Conservation (phyloP, 2,113 vertebrate genomes). For the Raphicerus campestris region DNA sequence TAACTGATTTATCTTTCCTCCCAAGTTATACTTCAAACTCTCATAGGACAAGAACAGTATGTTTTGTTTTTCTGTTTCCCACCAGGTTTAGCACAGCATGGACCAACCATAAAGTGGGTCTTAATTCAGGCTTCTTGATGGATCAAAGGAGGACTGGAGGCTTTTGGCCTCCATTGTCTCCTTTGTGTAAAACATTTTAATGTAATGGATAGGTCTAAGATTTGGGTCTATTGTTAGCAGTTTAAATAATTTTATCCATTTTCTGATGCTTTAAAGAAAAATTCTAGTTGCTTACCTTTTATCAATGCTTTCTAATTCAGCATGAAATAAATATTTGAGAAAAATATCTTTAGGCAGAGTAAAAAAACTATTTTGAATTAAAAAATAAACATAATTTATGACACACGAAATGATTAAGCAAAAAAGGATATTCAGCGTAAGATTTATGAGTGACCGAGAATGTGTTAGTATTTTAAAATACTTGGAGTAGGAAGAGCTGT, state of each 20-base stretch:
- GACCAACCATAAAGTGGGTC: neutral
- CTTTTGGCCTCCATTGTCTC: neutral
- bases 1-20: neutral
- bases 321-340: neutral
- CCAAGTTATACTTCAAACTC: neutral
- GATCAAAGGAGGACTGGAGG: neutral
- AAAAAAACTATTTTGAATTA: neutral
- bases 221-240: neutral
- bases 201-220: neutral
- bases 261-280: neutral
- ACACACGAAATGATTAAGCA: neutral
- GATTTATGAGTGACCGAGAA: neutral
- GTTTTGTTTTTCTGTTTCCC: neutral
- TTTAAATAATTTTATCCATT: neutral
- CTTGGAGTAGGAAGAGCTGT: neutral
- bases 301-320: neutral
- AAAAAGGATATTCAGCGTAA: neutral
- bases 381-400: constrained; percentile 5
- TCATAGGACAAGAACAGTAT: neutral
- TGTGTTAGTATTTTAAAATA: neutral
- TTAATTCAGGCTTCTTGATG: neutral
- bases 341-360: neutral
- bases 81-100: neutral
- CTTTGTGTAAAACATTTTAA: neutral
- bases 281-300: neutral